phyloP scores from a whole-genome alignment of 2,113 vertebrate genomes.

The Rhinolophus sinicus region DNA sequence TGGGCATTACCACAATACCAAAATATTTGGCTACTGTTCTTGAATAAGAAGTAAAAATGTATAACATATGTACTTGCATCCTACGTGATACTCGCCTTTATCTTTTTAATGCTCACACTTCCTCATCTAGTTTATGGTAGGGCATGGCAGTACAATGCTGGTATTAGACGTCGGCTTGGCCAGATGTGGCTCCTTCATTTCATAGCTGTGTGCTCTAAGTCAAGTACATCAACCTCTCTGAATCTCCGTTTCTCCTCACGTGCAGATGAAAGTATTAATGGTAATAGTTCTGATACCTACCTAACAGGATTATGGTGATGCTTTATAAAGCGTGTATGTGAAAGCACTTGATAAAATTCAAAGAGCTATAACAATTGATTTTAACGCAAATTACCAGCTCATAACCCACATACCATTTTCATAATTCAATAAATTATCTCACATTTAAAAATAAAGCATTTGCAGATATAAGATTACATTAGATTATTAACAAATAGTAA shows the following conservation, averaged over 20 bases:
- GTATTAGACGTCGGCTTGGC: background rate
- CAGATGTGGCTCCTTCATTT: background rate
- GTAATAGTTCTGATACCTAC: background rate
- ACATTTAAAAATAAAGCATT: background rate
- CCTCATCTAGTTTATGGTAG: background rate
- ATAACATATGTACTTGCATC: background rate
- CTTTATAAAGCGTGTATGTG: background rate
- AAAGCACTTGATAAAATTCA: conserved; percentile 10
- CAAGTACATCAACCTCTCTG: background rate
- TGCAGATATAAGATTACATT: background rate
- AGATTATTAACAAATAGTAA: background rate
- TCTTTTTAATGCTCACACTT: background rate
- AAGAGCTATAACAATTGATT: background rate
- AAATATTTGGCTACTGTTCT: background rate
- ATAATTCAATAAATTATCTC: conserved; percentile 3
- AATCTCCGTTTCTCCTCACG: background rate
- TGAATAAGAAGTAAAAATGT: background rate
- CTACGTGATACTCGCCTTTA: background rate
- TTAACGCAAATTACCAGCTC: conserved; percentile 4
- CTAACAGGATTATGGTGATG: background rate
- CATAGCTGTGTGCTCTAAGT: background rate
- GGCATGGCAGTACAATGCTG: background rate
- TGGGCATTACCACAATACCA: background rate
- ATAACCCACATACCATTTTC: background rate
- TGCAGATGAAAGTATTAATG: background rate